Evolutionary conservation across 2,113 vertebrate genomes (phyloP).

Genomic region (Cynopterus brachyotis): DNA sequence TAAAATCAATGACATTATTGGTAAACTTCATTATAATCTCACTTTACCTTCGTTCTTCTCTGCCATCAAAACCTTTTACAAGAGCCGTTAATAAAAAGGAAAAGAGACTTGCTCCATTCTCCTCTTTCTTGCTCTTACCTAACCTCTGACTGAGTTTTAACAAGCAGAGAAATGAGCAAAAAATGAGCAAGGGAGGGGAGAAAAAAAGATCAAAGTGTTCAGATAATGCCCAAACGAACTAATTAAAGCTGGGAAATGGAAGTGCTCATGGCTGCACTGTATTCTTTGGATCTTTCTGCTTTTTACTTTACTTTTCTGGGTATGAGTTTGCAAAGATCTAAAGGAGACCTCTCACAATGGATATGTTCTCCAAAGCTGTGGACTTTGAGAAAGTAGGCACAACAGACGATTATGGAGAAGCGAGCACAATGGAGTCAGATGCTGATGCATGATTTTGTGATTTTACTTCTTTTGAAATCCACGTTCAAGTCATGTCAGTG

Average conservation of each 20-base stretch:
- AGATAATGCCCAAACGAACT: not conserved
- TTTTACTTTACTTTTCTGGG: not conserved
- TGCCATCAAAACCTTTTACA: slow-evolving; percentile 25
- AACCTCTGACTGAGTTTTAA: slow-evolving; percentile 50
- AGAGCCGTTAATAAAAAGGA: slow-evolving; percentile 45
- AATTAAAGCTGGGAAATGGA: slow-evolving; percentile 15
- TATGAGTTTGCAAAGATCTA: not conserved
- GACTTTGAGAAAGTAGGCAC: not conserved
- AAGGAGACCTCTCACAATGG: not conserved
- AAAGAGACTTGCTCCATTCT: not conserved
- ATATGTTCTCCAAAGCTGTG: not conserved
- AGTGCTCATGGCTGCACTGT: accelerated
- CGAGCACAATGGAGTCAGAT: not conserved
- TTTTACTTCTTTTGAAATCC: not conserved
- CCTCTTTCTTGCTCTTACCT: slow-evolving; percentile 25
- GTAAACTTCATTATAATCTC: slow-evolving; percentile 44
- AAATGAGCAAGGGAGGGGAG: not conserved
- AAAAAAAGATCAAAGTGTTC: not conserved
- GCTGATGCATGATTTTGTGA: not conserved
- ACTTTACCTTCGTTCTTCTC: slow-evolving; percentile 40
- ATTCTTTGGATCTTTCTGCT: not conserved
- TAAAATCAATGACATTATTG: slow-evolving; percentile 43
- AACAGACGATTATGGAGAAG: not conserved
- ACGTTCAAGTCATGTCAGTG: not conserved
- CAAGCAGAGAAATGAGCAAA: slow-evolving; percentile 57